Evolutionary conservation across 2,797 vertebrate genomes (phyloP), one percentile per base, ranked within the genome.

Genomic region (Cetoscarus ocellatus): DNA sequence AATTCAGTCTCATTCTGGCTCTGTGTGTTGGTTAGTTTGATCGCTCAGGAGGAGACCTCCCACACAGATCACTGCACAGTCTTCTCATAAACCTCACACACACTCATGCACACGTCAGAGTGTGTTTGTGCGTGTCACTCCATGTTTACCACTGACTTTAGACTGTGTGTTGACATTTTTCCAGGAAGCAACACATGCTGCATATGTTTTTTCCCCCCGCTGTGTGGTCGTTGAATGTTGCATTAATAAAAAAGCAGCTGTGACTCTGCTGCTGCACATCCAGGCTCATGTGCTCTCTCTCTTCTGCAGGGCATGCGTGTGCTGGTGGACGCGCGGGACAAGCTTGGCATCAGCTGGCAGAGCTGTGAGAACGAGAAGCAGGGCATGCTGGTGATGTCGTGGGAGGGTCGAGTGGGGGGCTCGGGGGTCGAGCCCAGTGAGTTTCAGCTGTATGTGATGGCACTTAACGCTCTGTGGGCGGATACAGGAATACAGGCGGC

Each of bases 301-400:
- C 15, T 52, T 53, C 55, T 79, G 0, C 83, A 99, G 97, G 98
- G 98, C 71, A 96, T 96, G 86, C 94, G 95, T 35, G 98, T 99
- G 72, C 94, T 99, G 82, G 97, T 98, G 67, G 98, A 99, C 0
- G 97, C 97, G 6, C 94, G 97, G 55, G 96, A 98, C 95, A 99
- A 99, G 81, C 95, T 99, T 72, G 96, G 96, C 43, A 97, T 99
- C 87, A 84, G 93, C 79, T 99, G 97, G 98, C 96, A 98, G 92
- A 94, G 95, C 89, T 95, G 95, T 0, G 98, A 98, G 85, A 99
- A 99, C 3, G 97, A 97, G 91, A 99, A 99, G 90, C 97, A 98
- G 3, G 96, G 96, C 11, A 97, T 98, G 97, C 96, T 98, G 89
- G 92, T 99, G 90, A 98, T 99, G 98, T 96, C 97, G 66, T 99